phyloP scores from a whole-genome alignment of 1,140 invertebrate species.

The Xylocopa sonorina region DNA sequence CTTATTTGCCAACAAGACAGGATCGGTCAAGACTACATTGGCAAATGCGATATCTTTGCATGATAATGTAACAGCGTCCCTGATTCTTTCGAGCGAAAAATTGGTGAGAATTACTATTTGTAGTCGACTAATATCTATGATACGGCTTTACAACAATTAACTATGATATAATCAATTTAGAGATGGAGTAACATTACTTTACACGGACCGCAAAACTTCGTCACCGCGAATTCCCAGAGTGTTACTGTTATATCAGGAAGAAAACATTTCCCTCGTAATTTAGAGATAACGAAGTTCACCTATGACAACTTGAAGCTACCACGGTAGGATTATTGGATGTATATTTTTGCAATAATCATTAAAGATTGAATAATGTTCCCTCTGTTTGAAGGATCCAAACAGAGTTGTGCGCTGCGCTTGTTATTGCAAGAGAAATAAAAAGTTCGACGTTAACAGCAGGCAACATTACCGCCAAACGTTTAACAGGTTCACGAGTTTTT shows the following conservation, averaged over 20 bases:
- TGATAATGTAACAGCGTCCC: constrained; percentile 54
- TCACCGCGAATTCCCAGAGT: constrained; percentile 53
- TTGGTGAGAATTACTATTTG: constrained; percentile 35
- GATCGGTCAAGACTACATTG: constrained; percentile 60
- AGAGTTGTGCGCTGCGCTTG: constrained; percentile 45
- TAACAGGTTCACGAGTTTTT: constrained; percentile 49
- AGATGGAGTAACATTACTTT: constrained; percentile 67
- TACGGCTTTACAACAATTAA: not conserved
- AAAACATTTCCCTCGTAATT: constrained; percentile 56
- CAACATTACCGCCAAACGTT: constrained; percentile 46
- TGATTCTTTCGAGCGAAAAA: constrained; percentile 56
- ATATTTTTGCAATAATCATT: not conserved
- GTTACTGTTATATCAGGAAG: constrained; percentile 61
- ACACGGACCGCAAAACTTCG: constrained; percentile 53
- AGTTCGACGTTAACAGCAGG: constrained; percentile 52
- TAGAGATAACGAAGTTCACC: constrained; percentile 51
- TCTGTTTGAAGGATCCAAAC: constrained; percentile 42
- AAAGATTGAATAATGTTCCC: constrained; percentile 3
- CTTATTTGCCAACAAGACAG: constrained; percentile 51
- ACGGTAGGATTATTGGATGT: constrained; percentile 39
- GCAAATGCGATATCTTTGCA: constrained; percentile 60
- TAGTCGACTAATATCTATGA: not conserved
- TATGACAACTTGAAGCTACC: constrained; percentile 55
- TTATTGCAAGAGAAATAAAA: constrained; percentile 57
- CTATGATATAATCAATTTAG: constrained; percentile 41